These are phyloP conservation scores for Falcunculus frontatus DNA, from an alignment of 2,113 vertebrate species.

Conservation along the genomic window DNA sequence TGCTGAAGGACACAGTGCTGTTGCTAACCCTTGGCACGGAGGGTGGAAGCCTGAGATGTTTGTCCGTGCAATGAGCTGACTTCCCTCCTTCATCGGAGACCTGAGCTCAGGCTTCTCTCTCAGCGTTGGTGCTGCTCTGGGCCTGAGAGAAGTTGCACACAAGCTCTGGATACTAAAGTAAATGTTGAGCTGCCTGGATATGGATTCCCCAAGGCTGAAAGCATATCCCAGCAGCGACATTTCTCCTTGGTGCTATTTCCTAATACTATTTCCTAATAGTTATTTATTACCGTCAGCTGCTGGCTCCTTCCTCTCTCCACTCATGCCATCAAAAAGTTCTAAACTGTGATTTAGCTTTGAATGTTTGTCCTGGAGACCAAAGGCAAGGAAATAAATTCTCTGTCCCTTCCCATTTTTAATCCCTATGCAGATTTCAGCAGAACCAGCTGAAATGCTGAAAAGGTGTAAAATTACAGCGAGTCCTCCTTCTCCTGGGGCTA, in stretches of 20 bases:
- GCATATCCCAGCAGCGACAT: background rate
- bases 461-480: constrained; percentile 1
- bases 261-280: constrained; percentile 29
- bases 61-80: background rate
- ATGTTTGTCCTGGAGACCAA: background rate
- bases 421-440: background rate
- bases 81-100: background rate
- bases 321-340: background rate
- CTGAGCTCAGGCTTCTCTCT: background rate
- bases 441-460: constrained; percentile 12
- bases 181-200: background rate
- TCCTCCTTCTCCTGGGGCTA: background rate
- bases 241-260: constrained; percentile 22
- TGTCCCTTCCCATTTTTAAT: background rate
- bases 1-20: background rate
- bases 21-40: background rate
- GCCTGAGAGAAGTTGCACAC: background rate
- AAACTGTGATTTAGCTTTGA: background rate
- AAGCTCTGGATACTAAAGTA: background rate
- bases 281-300: constrained; percentile 41
- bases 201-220: background rate
- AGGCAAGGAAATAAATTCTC: background rate
- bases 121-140: background rate
- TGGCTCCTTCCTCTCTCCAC: background rate
- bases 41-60: background rate